Evolutionary conservation across 1,140 invertebrate species (phyloP).

Genomic region (Drosophila dunni): DNA sequence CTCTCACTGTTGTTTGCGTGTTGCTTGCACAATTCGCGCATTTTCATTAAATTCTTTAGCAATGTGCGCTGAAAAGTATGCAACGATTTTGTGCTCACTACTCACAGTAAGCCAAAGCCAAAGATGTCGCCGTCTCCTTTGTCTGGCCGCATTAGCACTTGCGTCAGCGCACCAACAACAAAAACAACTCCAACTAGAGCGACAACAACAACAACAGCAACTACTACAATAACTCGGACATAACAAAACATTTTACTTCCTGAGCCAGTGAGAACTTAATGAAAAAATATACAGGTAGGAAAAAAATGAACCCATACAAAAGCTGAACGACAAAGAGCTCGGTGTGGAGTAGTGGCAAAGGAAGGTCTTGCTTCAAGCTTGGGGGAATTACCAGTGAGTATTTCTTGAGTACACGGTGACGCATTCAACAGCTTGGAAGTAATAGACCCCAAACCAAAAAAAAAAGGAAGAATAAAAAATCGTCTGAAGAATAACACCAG

Average conservation of each 20-base stretch:
- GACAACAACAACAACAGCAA: conserved; percentile 37
- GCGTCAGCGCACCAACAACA: conserved; percentile 64
- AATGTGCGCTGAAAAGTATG: conserved; percentile 23
- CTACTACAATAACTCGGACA: conserved; percentile 30
- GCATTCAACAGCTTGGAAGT: conserved; percentile 79
- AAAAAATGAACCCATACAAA: conserved; percentile 63
- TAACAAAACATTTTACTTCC: conserved; percentile 72
- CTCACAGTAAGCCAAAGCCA: conserved; percentile 1
- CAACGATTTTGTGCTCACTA: conserved; percentile 27
- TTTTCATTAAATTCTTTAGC: conserved; percentile 61
- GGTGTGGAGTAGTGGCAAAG: conserved; percentile 27
- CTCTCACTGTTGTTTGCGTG: conserved; percentile 21
- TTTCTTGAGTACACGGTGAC: conserved; percentile 66
- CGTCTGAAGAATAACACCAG: conserved; percentile 9
- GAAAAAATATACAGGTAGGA: conserved; percentile 61
- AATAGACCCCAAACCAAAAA: conserved; percentile 72
- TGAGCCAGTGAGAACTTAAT: conserved; percentile 64
- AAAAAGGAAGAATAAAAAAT: conserved; percentile 53
- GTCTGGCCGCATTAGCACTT: conserved; percentile 78
- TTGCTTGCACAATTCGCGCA: conserved; percentile 33
- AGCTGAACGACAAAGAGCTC: conserved; percentile 46
- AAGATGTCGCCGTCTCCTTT: conserved; percentile 46
- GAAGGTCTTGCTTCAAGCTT: conserved; percentile 42
- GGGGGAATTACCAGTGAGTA: conserved; percentile 43
- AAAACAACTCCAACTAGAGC: conserved; percentile 35